Base-by-base conservation (phyloP, 2,888 invertebrate species). In the Leptarthrus brevirostris region DNA sequence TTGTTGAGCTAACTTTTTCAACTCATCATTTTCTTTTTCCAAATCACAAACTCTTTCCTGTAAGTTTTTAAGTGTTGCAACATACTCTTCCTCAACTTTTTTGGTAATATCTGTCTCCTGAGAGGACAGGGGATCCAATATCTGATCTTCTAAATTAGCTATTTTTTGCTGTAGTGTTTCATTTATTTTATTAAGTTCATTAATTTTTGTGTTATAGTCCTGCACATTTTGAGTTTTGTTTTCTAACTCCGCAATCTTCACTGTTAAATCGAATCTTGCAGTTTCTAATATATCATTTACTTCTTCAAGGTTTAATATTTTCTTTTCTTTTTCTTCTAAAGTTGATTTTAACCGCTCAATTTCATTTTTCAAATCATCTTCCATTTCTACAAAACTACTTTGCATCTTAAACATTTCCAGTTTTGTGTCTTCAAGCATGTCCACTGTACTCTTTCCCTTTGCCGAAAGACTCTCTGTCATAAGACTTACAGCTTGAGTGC, bases 351-450 rank as follows among this genome's bases (percentile, higher is more conserved):
- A 83, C 79, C 83, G 87, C 44, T 86, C 84, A 79, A 89, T 91
- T 82, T 93, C 91, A 69, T 88, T 87, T 80, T 90, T 91, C 88
- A 92, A 90, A 76, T 91, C 89, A 56, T 86, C 86, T 85, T 94
- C 93, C 83, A 90, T 86, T 12, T 87, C 86, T 26, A 91, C 86
- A 82, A 94, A 93, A 82, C 91, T 91, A 79, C 91, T 89, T 83
- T 94, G 94, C 92, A 93, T 73, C 80, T 89, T 88, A 80, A 89
- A 88, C 91, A 94, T 92, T 86, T 94, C 92, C 79, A 91, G 90
- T 80, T 91, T 90, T 16, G 93, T 93, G 75, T 94, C 92, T 83
- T 94, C 93, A 64, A 93, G 86, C 77, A 91, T 88, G 79, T 90
- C 89, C 75, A 93, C 84, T 8, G 92, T 90, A 78, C 88, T 89